Evolutionary conservation across 2,113 vertebrate species (phyloP), one percentile per base, ranked within the genome.

Genomic region (Dicrurus megarhynchus): DNA sequence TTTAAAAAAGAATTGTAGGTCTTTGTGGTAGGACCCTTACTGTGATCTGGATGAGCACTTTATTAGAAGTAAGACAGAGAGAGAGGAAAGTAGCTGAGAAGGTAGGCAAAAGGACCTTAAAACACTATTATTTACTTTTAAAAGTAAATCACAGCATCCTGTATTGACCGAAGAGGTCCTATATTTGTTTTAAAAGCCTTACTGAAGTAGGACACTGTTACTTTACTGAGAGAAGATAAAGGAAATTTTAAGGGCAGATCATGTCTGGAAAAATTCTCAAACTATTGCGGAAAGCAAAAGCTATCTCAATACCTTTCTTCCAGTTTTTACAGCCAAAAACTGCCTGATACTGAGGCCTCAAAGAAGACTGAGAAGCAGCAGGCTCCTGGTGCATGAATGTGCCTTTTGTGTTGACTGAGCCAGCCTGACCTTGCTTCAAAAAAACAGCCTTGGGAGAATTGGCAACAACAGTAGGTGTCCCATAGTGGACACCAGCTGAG

Each of bases 171-270:
- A 87, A 70, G 35, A 55, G 19, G 26, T 41, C 16, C 88, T 82
- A 39, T 28, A 75, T 41, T 89, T 89, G 47, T 84, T 95, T 89
- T 76, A 75, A 95, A 94, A 94, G 78, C 61, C 42, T 75, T 64
- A 64, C 60, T 87, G 78, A 89, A 56, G 75, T 42, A 84, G 22
- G 33, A 67, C n/a, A 44, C 23, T 27, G 14, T 30, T 87, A 63
- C 18, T 65, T 89, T 39, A 59, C 19, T 32, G 23, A 1, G 1
- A 87, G 30, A 4, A 91, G 41, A 39, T 55, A 84, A 69, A 84
- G 27, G 26, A 78, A 79, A 68, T 93, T 75, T 87, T 49, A 91
- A 82, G 74, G 22, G 27, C 47, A 82, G 30, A 49, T 84, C 35
- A 60, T 0, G 1, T 10, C 69, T 71, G n/a, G 41, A 85, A 60